Evolutionary conservation across 2,888 invertebrate species (phyloP).

Genomic region (Lycocerus yunnanus): DNA sequence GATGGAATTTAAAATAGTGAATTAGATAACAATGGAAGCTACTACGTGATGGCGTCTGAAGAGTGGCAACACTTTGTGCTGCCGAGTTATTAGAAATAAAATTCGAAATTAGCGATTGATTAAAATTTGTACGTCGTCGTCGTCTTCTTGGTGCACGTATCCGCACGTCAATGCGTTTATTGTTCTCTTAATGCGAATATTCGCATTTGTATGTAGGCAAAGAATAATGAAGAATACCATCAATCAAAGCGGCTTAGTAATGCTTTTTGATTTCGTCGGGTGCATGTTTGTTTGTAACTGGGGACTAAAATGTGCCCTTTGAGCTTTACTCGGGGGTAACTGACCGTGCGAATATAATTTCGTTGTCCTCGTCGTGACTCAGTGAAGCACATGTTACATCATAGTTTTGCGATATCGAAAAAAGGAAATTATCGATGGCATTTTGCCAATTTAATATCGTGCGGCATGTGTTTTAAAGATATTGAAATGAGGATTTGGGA

Average conservation of each 20-base stretch:
- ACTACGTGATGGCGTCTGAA: constrained; percentile 9
- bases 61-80: neutral
- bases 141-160: neutral
- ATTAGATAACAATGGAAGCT: neutral
- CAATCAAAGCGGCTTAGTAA: constrained; percentile 34
- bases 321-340: constrained; percentile 48
- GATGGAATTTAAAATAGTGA: neutral
- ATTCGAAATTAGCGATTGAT: neutral
- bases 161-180: constrained; percentile 14
- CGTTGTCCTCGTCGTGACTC: constrained; percentile 43
- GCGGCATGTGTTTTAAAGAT: constrained; percentile 25
- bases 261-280: constrained; percentile 30
- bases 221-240: constrained; percentile 30
- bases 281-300: constrained; percentile 26
- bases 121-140: neutral
- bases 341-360: constrained; percentile 53
- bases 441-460: constrained; percentile 37
- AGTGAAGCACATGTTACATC: constrained; percentile 29
- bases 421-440: constrained; percentile 32
- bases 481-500: constrained; percentile 12
- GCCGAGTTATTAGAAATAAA: neutral
- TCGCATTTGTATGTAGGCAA: neutral
- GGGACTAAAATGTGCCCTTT: constrained; percentile 33
- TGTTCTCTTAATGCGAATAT: constrained; percentile 7
- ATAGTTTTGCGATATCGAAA: constrained; percentile 9